Conservation (phyloP, 2,113 vertebrate species). For the Hemichromis elongatus region DNA sequence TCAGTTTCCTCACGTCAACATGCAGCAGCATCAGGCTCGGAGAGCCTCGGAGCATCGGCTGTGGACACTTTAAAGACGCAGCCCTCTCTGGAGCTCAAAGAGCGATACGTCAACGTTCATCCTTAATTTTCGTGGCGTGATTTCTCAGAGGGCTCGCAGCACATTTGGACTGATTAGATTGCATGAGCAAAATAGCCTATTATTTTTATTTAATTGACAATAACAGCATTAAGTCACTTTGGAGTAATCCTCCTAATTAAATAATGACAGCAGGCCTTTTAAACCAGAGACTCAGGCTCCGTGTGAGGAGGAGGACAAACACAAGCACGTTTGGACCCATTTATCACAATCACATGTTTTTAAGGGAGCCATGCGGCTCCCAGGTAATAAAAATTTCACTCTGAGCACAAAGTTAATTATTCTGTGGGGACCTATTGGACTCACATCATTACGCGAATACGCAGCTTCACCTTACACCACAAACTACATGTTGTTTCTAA, state of each 20-base stretch:
- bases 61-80: background rate
- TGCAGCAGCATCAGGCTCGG: background rate
- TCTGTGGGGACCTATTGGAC: background rate
- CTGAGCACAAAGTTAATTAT: background rate
- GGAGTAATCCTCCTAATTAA: background rate
- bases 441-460: background rate
- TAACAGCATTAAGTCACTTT: background rate
- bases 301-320: background rate
- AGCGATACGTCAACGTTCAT: background rate
- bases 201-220: background rate
- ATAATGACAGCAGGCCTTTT: background rate
- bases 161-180: background rate
- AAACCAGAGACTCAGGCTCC: background rate
- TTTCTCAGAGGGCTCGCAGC: background rate
- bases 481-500: background rate
- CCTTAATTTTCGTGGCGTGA: background rate
- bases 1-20: background rate
- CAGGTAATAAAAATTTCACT: background rate
- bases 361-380: background rate
- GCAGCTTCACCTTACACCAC: background rate
- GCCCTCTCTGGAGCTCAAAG: background rate
- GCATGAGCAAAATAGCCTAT: background rate
- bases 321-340: background rate
- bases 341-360: background rate
- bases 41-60: background rate